Base-by-base conservation (phyloP, 2,113 vertebrate species). In the Synodontis membranacea region DNA sequence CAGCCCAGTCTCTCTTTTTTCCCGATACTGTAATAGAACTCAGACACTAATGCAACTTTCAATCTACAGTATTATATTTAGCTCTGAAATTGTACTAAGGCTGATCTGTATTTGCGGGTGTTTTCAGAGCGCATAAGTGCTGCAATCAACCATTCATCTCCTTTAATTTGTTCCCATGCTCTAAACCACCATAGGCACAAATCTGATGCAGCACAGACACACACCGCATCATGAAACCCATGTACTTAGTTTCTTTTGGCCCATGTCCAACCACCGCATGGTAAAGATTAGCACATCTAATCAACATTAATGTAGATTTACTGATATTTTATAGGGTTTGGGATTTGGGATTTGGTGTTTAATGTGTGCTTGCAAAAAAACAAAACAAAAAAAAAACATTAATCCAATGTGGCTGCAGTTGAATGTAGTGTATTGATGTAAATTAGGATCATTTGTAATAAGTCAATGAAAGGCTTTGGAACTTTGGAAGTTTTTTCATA, bases 281-380 rank as follows among this genome's bases (percentile, higher is more conserved):
- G 85, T 80, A 82, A 75, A n/a, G 15, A 89, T 89, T 76, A 84
- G 34, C 31, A 78, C n/a, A 31, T 81, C 23, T 58, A 89, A 56
- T 84, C 42, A 82, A 66, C 60, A 84, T 15, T 39, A 85, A 60
- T 87, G 48, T 39, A 82, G 60, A 68, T 87, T 87, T 87, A 56
- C 81, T 79, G 70, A 64, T 81, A 84, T 87, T 80, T 82, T 50
- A 62, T 87, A 68, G 23, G 60, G 48, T 64, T 87, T 82, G 78
- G 80, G 68, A 83, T 14, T 83, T 80, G 31, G 12, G 68, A 83
- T 85, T 83, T 81, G 28, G 85, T 4, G 70, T 87, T 83, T 42
- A 46, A 58, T 39, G 37, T 83, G 83, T 37, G 64, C 85, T 82
- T 81, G 34, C 52, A 80, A 60, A 70, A n/a, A n/a, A n/a, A n/a